A percentile compares a stretch with the other conserved stretches of the same genome.
Conservation (phyloP, 2,797 vertebrate genomes). For the Enteromius mattozi region DNA sequence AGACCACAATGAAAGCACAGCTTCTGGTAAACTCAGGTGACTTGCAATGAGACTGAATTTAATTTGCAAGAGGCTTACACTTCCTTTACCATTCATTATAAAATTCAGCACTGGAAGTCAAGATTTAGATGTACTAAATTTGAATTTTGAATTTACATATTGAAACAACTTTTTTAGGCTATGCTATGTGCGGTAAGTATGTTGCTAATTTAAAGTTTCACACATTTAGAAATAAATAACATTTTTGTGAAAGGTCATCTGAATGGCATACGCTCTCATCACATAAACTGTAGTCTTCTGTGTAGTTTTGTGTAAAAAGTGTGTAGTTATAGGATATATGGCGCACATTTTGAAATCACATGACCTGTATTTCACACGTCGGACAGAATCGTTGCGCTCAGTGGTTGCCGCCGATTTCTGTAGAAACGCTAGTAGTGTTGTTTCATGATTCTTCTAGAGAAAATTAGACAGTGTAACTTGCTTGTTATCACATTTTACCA, state of each 20-base stretch:
- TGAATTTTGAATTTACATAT: background rate
- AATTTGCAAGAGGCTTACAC: background rate
- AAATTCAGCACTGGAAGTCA: background rate
- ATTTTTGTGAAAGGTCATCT: background rate
- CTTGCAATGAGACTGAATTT: background rate
- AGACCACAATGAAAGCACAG: conserved; percentile 23
- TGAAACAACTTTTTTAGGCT: background rate
- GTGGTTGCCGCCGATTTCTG: too few species aligned
- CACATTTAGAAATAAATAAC: background rate
- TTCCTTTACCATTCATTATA: background rate
- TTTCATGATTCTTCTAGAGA: background rate
- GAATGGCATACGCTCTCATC: background rate
- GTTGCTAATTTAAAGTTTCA: background rate
- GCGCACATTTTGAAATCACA: background rate
- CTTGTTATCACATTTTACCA: background rate
- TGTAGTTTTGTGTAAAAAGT: background rate
- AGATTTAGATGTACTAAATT: background rate
- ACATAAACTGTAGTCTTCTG: background rate
- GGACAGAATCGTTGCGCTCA: background rate
- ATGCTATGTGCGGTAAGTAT: background rate
- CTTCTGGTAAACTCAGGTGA: background rate
- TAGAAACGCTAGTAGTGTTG: background rate
- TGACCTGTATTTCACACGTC: background rate
- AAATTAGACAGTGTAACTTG: background rate
- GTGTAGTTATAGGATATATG: background rate